Evolutionary conservation across 2,113 vertebrate species (phyloP).

Genomic region (Lucifuga dentata): DNA sequence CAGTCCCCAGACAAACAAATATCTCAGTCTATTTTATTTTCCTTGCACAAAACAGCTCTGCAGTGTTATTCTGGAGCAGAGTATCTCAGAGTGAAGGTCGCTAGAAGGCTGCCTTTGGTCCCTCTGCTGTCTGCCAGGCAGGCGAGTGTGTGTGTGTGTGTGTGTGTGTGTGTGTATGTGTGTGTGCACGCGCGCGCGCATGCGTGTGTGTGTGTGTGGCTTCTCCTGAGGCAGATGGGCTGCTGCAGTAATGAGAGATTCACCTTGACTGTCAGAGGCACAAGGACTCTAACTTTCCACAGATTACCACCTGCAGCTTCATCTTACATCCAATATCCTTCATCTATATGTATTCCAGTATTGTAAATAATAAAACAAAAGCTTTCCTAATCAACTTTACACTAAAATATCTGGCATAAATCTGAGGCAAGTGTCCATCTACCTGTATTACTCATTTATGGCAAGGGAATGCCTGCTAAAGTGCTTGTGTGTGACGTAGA

Average conservation of each 20-base stretch:
- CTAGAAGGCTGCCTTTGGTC: constrained; percentile 45
- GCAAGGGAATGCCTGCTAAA: not conserved
- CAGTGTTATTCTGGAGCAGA: constrained; percentile 56
- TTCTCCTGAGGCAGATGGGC: constrained; percentile 45
- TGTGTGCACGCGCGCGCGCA: not conserved
- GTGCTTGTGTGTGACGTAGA: not conserved
- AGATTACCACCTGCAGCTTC: not conserved
- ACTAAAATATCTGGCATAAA: not conserved
- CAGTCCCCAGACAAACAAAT: constrained; percentile 1
- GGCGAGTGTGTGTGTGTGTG: constrained; percentile 11
- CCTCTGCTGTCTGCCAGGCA: constrained; percentile 37
- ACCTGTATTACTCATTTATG: not conserved
- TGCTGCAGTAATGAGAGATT: constrained; percentile 50
- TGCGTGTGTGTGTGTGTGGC: constrained; percentile 17
- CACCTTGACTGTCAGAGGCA: constrained; percentile 62
- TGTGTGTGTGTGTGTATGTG: constrained; percentile 12
- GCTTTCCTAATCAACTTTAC: not conserved
- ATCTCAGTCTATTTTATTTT: constrained; percentile 23
- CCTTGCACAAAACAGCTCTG: constrained; percentile 49
- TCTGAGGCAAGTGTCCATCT: not conserved
- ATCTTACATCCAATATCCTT: not conserved
- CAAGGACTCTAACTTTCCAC: constrained; percentile 30
- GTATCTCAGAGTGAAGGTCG: constrained; percentile 61
- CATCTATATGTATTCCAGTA: not conserved
- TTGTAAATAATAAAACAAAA: not conserved